A percentile compares a stretch with the other conserved stretches of the same genome.
phyloP scores from a whole-genome alignment of 92 coral and sea anemone species.

The Galaxea fascicularis region DNA sequence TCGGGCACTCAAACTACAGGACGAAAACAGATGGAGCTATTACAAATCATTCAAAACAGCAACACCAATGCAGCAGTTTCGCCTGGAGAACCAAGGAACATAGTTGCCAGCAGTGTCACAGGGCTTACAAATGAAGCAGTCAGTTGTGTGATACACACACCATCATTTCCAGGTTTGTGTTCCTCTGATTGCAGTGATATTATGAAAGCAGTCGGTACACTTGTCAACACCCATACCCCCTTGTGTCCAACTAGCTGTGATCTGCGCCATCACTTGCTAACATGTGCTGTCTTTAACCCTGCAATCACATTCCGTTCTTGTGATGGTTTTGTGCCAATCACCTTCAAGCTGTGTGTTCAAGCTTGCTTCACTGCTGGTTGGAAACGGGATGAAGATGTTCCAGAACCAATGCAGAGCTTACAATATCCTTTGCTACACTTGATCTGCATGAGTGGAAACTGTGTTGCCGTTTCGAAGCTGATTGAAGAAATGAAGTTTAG shows the following conservation, averaged over 20 bases:
- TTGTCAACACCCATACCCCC: conserved; percentile 43
- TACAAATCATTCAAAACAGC: not conserved
- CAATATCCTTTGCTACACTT: conserved; percentile 39
- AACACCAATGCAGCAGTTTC: not conserved
- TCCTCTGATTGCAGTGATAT: conserved; percentile 26
- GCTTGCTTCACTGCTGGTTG: conserved; percentile 40
- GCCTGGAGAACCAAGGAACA: not conserved
- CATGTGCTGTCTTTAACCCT: conserved; percentile 39
- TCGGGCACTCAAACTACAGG: not conserved
- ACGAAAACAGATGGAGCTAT: not conserved
- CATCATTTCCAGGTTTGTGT: conserved; percentile 41
- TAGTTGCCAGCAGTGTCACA: not conserved
- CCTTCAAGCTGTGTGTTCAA: conserved; percentile 41
- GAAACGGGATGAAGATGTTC: conserved; percentile 35
- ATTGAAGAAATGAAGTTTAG: conserved; percentile 4
- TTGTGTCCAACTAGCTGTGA: conserved; percentile 41
- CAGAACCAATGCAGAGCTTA: conserved; percentile 32
- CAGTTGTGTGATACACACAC: conserved; percentile 41
- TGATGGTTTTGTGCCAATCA: conserved; percentile 4
- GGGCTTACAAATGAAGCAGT: not conserved
- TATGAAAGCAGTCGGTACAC: not conserved
- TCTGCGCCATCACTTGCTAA: conserved; percentile 50
- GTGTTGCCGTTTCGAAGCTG: not conserved
- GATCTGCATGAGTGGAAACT: conserved; percentile 29
- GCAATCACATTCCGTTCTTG: not conserved